phyloP scores from a whole-genome alignment of 2,113 vertebrate genomes.

The Rostratula benghalensis region DNA sequence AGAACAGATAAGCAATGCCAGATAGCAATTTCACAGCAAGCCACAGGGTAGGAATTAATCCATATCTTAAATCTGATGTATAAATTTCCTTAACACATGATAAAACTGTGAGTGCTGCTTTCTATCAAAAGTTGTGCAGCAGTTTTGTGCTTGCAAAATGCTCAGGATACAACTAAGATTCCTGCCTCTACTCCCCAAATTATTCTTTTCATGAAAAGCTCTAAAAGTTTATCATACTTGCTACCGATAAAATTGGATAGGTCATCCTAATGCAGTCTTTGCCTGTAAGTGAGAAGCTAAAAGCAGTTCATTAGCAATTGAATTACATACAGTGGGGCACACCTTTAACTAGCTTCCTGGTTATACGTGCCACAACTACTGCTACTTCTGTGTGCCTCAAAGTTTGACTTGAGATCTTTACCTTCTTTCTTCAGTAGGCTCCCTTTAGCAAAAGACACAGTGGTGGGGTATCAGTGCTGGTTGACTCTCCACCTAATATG shows the following conservation, averaged over 20 bases:
- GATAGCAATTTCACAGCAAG: neutral
- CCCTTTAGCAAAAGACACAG: neutral
- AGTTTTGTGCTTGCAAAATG: neutral
- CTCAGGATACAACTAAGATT: too few relatives aligned
- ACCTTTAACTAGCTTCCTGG: neutral
- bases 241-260: fast-evolving
- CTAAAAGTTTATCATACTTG: neutral
- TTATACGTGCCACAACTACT: neutral
- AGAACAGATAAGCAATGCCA: neutral
- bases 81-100: neutral
- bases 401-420: too few relatives aligned
- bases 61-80: neutral
- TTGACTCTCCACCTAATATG: neutral
- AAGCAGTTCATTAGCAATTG: fast-evolving
- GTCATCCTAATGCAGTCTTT: fast-evolving
- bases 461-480: fast-evolving
- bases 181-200: neutral
- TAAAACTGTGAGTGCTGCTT: neutral
- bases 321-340: fast-evolving
- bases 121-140: neutral
- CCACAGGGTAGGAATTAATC: neutral
- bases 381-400: too few relatives aligned
- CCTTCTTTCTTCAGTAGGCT: neutral
- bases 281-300: fast-evolving
- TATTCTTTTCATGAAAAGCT: neutral